Base-by-base conservation (phyloP, 1,140 invertebrate species). In the Halyomorpha halys region DNA sequence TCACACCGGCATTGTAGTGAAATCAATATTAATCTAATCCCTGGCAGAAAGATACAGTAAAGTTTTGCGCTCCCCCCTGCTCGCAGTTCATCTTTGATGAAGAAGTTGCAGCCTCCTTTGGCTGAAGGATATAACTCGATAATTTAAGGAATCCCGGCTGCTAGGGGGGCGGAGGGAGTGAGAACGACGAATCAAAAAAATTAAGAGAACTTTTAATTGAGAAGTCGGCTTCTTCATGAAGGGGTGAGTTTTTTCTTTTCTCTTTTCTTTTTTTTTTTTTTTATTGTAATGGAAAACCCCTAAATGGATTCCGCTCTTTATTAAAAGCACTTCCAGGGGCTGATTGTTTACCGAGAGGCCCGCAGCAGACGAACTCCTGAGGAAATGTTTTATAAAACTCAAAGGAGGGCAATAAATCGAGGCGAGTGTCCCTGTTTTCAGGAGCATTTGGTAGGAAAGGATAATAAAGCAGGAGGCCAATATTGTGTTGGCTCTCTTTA, bases 141-240 rank as follows among this genome's bases (percentile, higher is more conserved):
- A 49, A 49, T 39, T 39, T 13, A 39, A 39, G 34, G 11, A 39
- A 39, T 39, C 34, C 34, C 13, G 34, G 47, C 47, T 19, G 47
- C n/a, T 21, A 16, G 14, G 47, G 47, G 3, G 45, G 45, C 3
- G 15, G 3, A 3, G n/a, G 45, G 45, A 4, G 15, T 47, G 45
- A 18, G 47, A 11, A 16, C 6, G 47, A 49, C 11, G 47, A 49
- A 49, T 49, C 47, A 49, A 49, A 49, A 49, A 49, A 49, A 49
- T 49, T 49, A 49, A 49, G 47, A 16, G 47, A 49, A 49, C n/a
- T 49, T 49, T 49, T 49, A 49, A 49, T 49, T 49, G 47, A 49
- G 47, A 49, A 49, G 47, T 49, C n/a, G 47, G n/a, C n/a, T 19
- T n/a, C 45, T 47, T 21, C n/a, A 49, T 49, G 47, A 49, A 21